A percentile compares a stretch with the other conserved stretches of the same genome.
phyloP scores from a whole-genome alignment of 2,888 invertebrate genomes.

The Eupithecia subumbrata region DNA sequence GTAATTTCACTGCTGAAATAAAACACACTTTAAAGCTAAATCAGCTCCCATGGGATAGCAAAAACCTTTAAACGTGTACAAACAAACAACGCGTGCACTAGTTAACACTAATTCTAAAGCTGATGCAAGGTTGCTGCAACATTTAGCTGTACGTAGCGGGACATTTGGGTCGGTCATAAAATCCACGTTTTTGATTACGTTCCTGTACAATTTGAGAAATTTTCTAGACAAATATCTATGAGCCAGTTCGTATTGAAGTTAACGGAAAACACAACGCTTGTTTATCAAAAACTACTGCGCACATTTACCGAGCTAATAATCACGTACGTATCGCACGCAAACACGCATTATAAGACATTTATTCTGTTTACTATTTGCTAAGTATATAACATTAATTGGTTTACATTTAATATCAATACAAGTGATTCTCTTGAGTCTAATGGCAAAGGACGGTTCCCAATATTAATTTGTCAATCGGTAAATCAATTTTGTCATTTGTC shows the following conservation, averaged over 20 bases:
- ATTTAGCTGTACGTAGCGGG: background rate
- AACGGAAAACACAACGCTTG: constrained; percentile 12
- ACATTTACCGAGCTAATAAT: constrained; percentile 19
- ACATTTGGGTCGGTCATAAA: background rate
- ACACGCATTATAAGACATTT: constrained; percentile 14
- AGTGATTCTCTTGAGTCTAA: background rate
- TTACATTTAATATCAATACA: background rate
- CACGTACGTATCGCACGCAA: constrained; percentile 28
- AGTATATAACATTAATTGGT: background rate
- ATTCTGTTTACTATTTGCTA: background rate
- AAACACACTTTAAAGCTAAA: too few relatives aligned
- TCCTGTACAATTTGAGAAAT: background rate
- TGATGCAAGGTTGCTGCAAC: background rate
- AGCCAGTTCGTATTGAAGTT: background rate
- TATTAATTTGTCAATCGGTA: too few relatives aligned
- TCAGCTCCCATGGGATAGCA: too few relatives aligned
- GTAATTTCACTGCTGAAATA: too few relatives aligned
- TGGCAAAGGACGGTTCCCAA: background rate
- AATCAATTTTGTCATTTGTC: too few relatives aligned
- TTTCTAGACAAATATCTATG: background rate
- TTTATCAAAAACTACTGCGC: constrained; percentile 28
- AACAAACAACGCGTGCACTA: too few relatives aligned
- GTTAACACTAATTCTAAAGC: background rate
- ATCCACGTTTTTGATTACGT: too few relatives aligned
- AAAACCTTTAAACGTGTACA: too few relatives aligned